These are phyloP conservation scores for Hydrotaea diabolus DNA, from an alignment of 2,888 invertebrate species.

Conservation along the genomic window DNA sequence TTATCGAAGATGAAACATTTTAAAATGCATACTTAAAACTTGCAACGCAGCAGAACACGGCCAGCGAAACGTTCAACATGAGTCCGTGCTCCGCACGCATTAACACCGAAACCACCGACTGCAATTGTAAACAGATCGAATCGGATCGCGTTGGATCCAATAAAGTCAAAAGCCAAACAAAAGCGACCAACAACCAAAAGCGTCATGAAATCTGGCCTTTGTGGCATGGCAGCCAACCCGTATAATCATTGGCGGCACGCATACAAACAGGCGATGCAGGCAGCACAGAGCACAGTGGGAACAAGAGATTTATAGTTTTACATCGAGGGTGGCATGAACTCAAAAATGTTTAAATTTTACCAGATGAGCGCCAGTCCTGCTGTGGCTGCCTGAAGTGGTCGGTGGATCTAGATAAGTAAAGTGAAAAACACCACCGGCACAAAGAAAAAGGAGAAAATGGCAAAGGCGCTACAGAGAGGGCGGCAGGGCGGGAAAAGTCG, in stretches of 20 bases:
- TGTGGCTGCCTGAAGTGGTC: constrained; percentile 61
- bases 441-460: background rate
- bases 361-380: constrained; percentile 68
- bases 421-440: background rate
- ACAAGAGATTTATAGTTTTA: constrained; percentile 76
- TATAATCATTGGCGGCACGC: background rate
- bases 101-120: constrained; percentile 57
- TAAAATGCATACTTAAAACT: constrained; percentile 51
- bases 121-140: constrained; percentile 56
- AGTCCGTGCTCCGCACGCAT: constrained; percentile 25
- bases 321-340: constrained; percentile 75
- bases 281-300: constrained; percentile 66
- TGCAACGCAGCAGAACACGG: background rate
- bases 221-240: constrained; percentile 54
- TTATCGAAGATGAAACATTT: constrained; percentile 67
- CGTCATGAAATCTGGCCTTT: constrained; percentile 55
- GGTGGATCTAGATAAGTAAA: constrained; percentile 23
- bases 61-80: constrained; percentile 17
- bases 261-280: background rate
- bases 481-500: background rate
- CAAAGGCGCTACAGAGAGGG: constrained; percentile 17
- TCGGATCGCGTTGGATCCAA: background rate
- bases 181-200: constrained; percentile 16
- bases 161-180: constrained; percentile 1
- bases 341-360: constrained; percentile 49